Evolutionary conservation across 2,113 vertebrate genomes (phyloP).

Genomic region (Marmota flaviventris): DNA sequence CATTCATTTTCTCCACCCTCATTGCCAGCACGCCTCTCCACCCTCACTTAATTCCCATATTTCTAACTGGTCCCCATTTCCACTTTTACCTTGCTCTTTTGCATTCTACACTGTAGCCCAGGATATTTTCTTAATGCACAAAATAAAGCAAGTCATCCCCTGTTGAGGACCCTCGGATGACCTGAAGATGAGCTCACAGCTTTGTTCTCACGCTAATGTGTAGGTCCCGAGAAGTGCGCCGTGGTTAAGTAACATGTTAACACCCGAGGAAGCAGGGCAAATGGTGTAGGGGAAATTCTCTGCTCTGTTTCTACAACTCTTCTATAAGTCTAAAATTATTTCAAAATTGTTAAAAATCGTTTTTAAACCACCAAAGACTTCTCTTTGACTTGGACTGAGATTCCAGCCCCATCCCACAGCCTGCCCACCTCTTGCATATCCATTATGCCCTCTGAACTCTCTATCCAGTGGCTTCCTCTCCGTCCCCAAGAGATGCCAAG

Average conservation of each 20-base stretch:
- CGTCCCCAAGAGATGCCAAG: background rate
- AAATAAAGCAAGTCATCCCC: background rate
- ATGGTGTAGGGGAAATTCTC: background rate
- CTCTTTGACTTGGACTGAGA: background rate
- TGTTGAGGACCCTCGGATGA: background rate
- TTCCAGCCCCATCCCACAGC: background rate
- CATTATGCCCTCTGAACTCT: background rate
- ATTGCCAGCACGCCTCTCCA: background rate
- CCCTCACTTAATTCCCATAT: background rate
- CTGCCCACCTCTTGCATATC: accelerated
- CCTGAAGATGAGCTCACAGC: background rate
- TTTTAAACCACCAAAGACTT: background rate
- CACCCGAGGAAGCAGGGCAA: background rate
- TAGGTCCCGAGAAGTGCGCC: background rate
- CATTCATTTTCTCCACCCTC: background rate
- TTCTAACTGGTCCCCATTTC: background rate
- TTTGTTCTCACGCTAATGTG: background rate
- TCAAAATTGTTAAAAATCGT: background rate
- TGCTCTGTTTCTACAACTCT: background rate
- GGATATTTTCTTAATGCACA: background rate
- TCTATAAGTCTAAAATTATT: background rate
- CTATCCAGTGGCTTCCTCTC: background rate
- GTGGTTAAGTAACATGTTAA: background rate
- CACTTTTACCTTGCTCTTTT: background rate
- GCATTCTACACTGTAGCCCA: background rate